Evolutionary conservation across 2,797 vertebrate genomes (phyloP).

Genomic region (Kryptopterus vitreolus): DNA sequence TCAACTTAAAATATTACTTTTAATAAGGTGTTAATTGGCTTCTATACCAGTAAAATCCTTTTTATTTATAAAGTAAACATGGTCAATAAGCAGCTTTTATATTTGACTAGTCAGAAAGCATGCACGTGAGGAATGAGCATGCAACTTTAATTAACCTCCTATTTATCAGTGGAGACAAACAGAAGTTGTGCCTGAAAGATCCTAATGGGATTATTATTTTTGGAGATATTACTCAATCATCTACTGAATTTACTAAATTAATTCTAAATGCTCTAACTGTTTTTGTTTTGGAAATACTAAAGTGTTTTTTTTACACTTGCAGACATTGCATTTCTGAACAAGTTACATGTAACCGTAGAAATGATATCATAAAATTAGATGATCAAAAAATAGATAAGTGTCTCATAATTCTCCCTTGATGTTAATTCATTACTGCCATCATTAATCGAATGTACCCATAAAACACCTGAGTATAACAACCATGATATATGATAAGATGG

Average conservation of each 20-base stretch:
- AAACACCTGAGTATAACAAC: slow-evolving; percentile 54
- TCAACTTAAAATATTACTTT: slow-evolving; percentile 51
- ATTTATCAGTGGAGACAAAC: background rate
- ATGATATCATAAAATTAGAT: slow-evolving; percentile 40
- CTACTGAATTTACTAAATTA: slow-evolving; percentile 25
- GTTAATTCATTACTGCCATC: slow-evolving; percentile 30
- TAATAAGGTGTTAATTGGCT: slow-evolving; percentile 52
- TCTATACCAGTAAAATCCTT: slow-evolving; percentile 54
- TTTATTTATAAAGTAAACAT: slow-evolving; percentile 64
- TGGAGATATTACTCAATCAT: slow-evolving; percentile 13
- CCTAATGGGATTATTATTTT: background rate
- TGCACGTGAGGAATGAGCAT: slow-evolving; percentile 51
- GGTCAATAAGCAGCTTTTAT: slow-evolving; percentile 69
- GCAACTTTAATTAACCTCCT: slow-evolving; percentile 53
- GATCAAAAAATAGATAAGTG: slow-evolving; percentile 41
- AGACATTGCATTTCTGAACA: slow-evolving; percentile 45
- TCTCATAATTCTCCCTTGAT: slow-evolving; percentile 10
- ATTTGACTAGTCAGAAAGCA: slow-evolving; percentile 61
- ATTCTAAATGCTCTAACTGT: slow-evolving; percentile 10
- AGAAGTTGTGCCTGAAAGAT: slow-evolving; percentile 11
- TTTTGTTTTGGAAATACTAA: background rate
- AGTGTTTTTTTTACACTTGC: slow-evolving; percentile 39
- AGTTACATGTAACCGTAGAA: slow-evolving; percentile 37
- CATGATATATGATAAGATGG: slow-evolving; percentile 33
- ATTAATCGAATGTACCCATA: slow-evolving; percentile 45